These are phyloP conservation scores for Xanthorhoe designata DNA, from an alignment of 2,888 invertebrate genomes.

Conservation along the genomic window DNA sequence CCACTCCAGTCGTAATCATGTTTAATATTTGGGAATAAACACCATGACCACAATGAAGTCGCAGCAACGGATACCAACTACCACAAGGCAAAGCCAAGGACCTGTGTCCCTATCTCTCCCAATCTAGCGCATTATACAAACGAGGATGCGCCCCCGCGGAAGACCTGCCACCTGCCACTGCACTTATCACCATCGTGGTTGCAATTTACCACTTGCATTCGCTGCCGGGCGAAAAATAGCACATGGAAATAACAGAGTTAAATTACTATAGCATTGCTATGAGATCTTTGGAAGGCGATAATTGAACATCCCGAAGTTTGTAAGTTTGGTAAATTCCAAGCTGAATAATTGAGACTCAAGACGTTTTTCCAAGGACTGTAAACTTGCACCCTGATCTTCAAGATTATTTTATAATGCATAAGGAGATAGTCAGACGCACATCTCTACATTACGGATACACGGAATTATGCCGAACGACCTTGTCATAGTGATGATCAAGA, in stretches of 20 bases:
- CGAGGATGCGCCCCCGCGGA: conserved; percentile 53
- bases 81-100: conserved; percentile 8
- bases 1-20: too few species aligned
- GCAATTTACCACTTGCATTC: conserved; percentile 49
- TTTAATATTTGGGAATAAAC: not conserved
- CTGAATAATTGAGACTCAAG: too few species aligned
- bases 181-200: conserved; percentile 44
- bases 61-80: not conserved
- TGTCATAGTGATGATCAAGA: too few species aligned
- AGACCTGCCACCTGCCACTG: conserved; percentile 44
- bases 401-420: too few species aligned
- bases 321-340: too few species aligned
- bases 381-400: too few species aligned
- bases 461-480: too few species aligned
- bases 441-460: too few species aligned
- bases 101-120: conserved; percentile 20
- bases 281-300: not conserved
- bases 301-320: too few species aligned
- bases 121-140: conserved; percentile 28
- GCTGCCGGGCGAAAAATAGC: conserved; percentile 24
- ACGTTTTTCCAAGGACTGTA: too few species aligned
- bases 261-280: conserved; percentile 16
- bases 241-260: conserved; percentile 10
- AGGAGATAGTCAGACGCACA: too few species aligned
- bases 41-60: too few species aligned